Evolutionary conservation across 1,140 invertebrate genomes (phyloP), one percentile per base, ranked within the genome.

Genomic region (Tetragonula clypearis): DNA sequence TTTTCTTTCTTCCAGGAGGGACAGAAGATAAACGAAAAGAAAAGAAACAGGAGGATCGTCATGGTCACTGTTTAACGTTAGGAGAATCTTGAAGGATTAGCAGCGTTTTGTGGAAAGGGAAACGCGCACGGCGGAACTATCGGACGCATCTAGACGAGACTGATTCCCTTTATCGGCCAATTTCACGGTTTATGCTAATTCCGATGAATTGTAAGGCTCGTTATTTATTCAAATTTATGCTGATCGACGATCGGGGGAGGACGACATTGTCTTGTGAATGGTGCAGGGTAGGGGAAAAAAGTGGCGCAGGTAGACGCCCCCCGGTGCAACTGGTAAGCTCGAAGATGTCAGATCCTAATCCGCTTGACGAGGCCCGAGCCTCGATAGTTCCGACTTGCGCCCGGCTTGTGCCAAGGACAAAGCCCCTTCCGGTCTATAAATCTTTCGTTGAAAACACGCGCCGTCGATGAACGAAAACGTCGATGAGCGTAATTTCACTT

Each of bases 201-300:
- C 58, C 23, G 5, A 83, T 19, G 75, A 82, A 77, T 79, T 68
- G 73, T 89, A 82, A 66, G 41, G 58, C 73, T 88, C 73, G 74
- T 90, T 90, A 90, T 73, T 69, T 90, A 90, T 90, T 90, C 73
- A 86, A 88, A 90, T 90, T 72, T 88, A 90, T 90, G 81, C 79
- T 72, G 84, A 90, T 90, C 82, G 68, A 69, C 23, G 23, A 62
- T 62, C 11, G 65, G 23, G 78, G 76, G 35, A 23, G 9, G 5
- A 19, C 53, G 62, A 71, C 79, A 87, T 90, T 88, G 86, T 90
- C 81, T 90, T 23, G 58, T 68, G 84, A 82, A 87, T 83, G 30
- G 75, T 53, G 14, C 19, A 19, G 21, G 56, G 8, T 49, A n/a
- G 60, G 19, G 58, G 58, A 84, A 69, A 81, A 81, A 69, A 69